Evolutionary conservation across 2,888 invertebrate species (phyloP).

Genomic region (Polia nebulosa): DNA sequence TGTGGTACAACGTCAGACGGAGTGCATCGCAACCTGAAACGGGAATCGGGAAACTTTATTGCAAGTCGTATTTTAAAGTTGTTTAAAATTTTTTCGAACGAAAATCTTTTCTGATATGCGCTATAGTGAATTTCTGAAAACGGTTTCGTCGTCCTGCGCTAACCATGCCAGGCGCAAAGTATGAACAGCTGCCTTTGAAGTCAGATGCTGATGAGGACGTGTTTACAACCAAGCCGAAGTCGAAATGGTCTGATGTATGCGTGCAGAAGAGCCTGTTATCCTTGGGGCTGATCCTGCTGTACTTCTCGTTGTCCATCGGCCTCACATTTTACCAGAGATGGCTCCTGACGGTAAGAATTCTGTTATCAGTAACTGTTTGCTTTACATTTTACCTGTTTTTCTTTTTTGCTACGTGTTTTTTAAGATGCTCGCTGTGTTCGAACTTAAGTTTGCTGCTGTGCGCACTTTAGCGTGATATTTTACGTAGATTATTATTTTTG

Average conservation of each 20-base stretch:
- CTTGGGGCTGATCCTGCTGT: conserved; percentile 93
- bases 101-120: conserved; percentile 78
- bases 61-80: conserved; percentile 52
- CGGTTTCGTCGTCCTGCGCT: conserved; percentile 69
- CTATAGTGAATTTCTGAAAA: conserved; percentile 69
- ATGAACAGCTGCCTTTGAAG: conserved; percentile 88
- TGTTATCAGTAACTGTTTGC: conserved; percentile 48
- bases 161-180: conserved; percentile 85
- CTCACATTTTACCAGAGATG: conserved; percentile 99
- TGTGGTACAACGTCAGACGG: conserved; percentile 32
- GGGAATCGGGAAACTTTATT: conserved; percentile 48
- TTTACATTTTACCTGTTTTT: conserved; percentile 34
- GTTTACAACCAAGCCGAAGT: conserved; percentile 80
- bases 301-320: conserved; percentile 98
- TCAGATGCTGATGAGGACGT: conserved; percentile 84
- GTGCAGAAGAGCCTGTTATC: conserved; percentile 85
- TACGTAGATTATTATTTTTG: not conserved
- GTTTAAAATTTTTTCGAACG: conserved; percentile 42
- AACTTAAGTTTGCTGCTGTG: conserved; percentile 36
- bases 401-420: conserved; percentile 32
- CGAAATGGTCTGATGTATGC: conserved; percentile 83
- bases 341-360: conserved; percentile 94
- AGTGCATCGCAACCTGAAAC: conserved; percentile 1
- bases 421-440: conserved; percentile 34
- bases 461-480: not conserved